Base-by-base conservation (phyloP, 2,113 vertebrate species). In the Columba livia region DNA sequence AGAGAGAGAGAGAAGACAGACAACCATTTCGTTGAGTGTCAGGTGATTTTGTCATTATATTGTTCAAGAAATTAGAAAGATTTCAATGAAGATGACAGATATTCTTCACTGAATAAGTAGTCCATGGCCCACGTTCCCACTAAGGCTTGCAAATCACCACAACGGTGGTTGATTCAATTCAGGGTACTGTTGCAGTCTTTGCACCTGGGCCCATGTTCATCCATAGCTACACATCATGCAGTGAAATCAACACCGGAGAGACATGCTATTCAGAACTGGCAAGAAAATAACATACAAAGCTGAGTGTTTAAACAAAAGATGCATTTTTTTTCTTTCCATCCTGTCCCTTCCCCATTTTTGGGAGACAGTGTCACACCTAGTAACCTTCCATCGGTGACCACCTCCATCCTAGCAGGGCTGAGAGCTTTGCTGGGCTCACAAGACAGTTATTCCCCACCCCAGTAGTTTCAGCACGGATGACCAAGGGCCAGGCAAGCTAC, bases 351-450 rank as follows among this genome's bases (percentile, higher is more conserved):
- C 44, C 34, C 20, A 10, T 42, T 79, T 54, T 15, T 6, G 6
- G 9, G 50, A 48, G 20, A 26, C 47, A 18, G 15, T 1, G 1
- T 0, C 11, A 5, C 6, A 60, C 3, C 29, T 32, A 57, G 11
- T 47, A 64, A 34, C 44, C 28, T 73, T 66, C 60, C 16, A 26
- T 36, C 40, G 34, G 38, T 6, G 3, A 13, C 38, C 4, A 0
- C 28, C 34, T 79, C 42, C 53, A 60, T 57, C 58, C 32, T 12
- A 61, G 25, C 16, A 75, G 23, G 34, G 48, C 67, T 80, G 82
- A 24, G 50, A 79, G 36, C 51, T 80, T 61, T 54, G 12, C 25
- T 15, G 15, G 4, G 10, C 29, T 69, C 67, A 31, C 18, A 54
- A 16, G 25, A 14, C 32, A 25, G 36, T 5, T 1, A 3, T 42